Evolutionary conservation across 2,888 invertebrate genomes (phyloP), one percentile per base, ranked within the genome.

Genomic region (Melitaea athalia): DNA sequence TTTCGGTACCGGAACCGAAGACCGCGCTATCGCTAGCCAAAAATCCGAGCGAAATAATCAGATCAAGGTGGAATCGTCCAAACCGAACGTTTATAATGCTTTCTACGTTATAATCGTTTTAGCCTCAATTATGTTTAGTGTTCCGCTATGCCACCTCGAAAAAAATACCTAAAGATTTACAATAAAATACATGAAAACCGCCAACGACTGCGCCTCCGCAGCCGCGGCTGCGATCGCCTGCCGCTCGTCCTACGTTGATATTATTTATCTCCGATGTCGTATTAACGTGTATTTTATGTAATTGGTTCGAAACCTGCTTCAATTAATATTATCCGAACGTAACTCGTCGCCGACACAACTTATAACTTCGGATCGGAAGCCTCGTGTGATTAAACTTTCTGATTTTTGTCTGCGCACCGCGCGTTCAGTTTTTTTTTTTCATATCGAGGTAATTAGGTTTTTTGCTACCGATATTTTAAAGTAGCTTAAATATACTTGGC

Each of bases 1-100:
- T 91, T 90, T 89, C 84, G 76, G 89, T 85, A 85, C 89, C 90
- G 90, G 90, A 91, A 90, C 88, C 83, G 82, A 78, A 77, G 69
- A 64, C 76, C 81, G 82, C 82, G 77, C 84, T 82, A 82, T 82
- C 82, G 86, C 83, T 81, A 83, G 89, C 88, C 88, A 87, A 89
- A 85, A 86, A 84, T 82, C 82, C 79, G 81, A 79, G 81, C 84
- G 73, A 78, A 82, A 86, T 83, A 86, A 86, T 86, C 87, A 78
- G 89, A 88, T 88, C 90, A 89, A 89, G 90, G 89, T 87, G 83
- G 86, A 74, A 68, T 65, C 71, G 73, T 53, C 69, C 64, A 60
- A 67, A 68, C 64, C 64, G 64, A 68, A 62, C 59, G 52, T 45
- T 62, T 69, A 57, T 75, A 74, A 75, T 76, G 74, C 74, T 70